Conservation (phyloP, 1,140 invertebrate species). For the Cheumatopsyche charites region DNA sequence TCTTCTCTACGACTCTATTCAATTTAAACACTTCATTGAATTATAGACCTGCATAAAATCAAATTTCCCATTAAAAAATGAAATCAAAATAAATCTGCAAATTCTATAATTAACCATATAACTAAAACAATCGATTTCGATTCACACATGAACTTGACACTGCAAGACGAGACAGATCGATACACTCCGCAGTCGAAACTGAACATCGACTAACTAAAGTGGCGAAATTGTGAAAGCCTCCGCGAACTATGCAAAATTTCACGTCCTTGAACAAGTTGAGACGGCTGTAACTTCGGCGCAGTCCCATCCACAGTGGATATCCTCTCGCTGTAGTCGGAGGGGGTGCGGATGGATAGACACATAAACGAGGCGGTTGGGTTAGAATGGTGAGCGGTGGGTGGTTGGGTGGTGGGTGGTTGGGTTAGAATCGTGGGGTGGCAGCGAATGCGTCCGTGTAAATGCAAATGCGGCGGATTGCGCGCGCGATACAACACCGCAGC, state of each 20-base stretch:
- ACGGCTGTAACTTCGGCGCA: background rate
- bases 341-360: no score
- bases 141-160: constrained; percentile 6
- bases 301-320: background rate
- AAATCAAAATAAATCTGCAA: no score
- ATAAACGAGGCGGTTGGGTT: no score
- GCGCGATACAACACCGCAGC: background rate
- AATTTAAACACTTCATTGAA: no score
- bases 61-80: no score
- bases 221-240: background rate
- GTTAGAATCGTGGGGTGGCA: background rate
- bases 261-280: constrained; percentile 21
- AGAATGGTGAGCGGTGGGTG: background rate
- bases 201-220: background rate
- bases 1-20: no score
- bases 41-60: no score
- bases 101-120: no score
- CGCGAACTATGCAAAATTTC: constrained; percentile 21
- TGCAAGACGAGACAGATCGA: background rate
- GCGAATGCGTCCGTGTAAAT: constrained; percentile 22
- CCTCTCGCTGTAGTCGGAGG: no score
- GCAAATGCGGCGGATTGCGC: constrained; percentile 8
- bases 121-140: no score
- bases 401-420: background rate
- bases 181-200: background rate